Conservation (phyloP, 2,113 vertebrate genomes). For the Pseudopipra pipra region DNA sequence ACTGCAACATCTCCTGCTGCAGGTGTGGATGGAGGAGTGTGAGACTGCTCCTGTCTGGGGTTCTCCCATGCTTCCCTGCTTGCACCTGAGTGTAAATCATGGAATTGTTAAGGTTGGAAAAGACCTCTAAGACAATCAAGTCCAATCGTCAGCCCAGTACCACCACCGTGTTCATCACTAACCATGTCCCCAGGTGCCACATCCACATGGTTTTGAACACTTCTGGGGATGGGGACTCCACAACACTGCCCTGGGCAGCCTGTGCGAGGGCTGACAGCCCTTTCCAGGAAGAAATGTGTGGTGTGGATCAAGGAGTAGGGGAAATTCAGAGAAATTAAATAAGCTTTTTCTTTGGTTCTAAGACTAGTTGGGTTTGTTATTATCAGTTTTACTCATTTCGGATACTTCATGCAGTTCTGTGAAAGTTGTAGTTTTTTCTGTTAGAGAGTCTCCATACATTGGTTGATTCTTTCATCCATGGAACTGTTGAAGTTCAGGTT, state of each 20-base stretch:
- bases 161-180: neutral
- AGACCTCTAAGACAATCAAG: neutral
- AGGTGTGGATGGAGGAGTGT: neutral
- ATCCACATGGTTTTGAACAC: neutral
- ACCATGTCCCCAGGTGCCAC: neutral
- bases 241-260: neutral
- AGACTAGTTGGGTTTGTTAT: neutral
- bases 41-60: neutral
- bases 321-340: neutral
- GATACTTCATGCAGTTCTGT: neutral
- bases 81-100: neutral
- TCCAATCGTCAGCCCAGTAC: neutral
- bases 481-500: neutral
- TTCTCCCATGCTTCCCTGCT: neutral
- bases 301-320: neutral
- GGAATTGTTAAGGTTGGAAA: neutral
- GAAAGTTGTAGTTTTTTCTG: neutral
- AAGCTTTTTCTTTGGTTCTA: neutral
- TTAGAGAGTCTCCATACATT: neutral
- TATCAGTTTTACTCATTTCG: neutral
- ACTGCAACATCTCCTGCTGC: neutral
- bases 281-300: neutral
- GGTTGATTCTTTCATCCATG: neutral
- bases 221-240: neutral
- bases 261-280: neutral